Evolutionary conservation across 2,113 vertebrate species (phyloP).

Genomic region (Albula goreensis): DNA sequence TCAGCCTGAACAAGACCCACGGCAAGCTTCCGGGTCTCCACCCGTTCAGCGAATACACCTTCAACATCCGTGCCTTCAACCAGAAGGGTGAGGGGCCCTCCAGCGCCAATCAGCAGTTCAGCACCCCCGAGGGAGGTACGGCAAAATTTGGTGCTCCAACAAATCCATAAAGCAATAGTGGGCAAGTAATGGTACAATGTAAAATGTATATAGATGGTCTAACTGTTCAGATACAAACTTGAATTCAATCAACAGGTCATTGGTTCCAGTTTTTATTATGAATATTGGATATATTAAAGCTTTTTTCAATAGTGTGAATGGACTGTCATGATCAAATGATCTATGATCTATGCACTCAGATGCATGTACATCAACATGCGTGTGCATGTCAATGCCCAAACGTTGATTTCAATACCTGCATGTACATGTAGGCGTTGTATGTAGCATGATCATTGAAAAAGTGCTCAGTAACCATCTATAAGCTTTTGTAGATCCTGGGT

Average conservation of each 20-base stretch:
- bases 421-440: no score
- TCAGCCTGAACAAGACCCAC: conserved; percentile 81
- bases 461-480: no score
- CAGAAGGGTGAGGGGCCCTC: conserved; percentile 89
- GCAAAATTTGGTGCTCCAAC: conserved; percentile 2
- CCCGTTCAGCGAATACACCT: conserved; percentile 82
- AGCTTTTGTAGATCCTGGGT: no score
- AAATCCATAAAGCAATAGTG: not conserved
- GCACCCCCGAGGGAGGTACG: conserved; percentile 92
- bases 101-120: conserved; percentile 74
- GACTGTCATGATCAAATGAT: no score
- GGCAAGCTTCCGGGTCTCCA: conserved; percentile 86
- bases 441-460: not conserved
- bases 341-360: no score
- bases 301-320: no score
- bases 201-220: not conserved
- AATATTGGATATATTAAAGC: no score
- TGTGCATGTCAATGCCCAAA: no score
- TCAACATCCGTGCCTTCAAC: conserved; percentile 85
- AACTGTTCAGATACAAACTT: not conserved
- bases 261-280: no score
- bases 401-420: no score
- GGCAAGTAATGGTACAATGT: not conserved
- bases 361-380: no score
- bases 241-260: not conserved